Conservation (phyloP, 2,797 vertebrate species). For the Lacerta bilineata region DNA sequence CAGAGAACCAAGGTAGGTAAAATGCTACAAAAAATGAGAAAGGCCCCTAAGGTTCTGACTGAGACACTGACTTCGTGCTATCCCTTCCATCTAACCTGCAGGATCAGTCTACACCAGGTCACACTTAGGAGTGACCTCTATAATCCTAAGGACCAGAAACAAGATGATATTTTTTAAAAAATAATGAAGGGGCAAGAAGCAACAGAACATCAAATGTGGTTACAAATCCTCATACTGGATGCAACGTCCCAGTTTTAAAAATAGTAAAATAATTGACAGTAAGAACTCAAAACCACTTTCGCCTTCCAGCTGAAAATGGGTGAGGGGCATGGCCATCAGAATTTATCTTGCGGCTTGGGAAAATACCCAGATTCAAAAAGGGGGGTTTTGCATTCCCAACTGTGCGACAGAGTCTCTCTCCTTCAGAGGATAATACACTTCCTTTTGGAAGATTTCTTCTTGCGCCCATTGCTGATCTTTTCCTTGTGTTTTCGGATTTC, state of each 20-base stretch:
- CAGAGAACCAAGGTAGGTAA: conserved; percentile 29
- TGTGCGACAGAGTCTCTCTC: conserved; percentile 41
- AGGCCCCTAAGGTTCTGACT: conserved; percentile 29
- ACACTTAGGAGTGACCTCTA: conserved; percentile 10
- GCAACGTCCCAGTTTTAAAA: conserved; percentile 41
- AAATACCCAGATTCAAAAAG: conserved; percentile 33
- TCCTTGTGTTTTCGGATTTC: conserved; percentile 91
- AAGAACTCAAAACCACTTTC: conserved; percentile 20
- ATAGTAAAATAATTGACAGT: conserved; percentile 28
- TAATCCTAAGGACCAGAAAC: conserved; percentile 34
- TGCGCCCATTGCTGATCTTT: conserved; percentile 90
- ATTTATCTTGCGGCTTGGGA: conserved; percentile 27
- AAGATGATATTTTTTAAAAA: not conserved
- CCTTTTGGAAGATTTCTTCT: conserved; percentile 83
- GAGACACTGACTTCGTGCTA: not conserved
- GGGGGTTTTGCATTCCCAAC: conserved; percentile 29
- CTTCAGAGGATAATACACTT: conserved; percentile 71
- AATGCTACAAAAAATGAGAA: conserved; percentile 43
- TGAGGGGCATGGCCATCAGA: conserved; percentile 45
- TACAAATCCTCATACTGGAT: conserved; percentile 28
- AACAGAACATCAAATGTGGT: conserved; percentile 30
- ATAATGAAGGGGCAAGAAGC: conserved; percentile 21
- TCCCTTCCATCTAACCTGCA: conserved; percentile 11
- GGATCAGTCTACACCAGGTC: not conserved
- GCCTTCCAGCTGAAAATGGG: conserved; percentile 18